These are phyloP conservation scores for Drosophila bocki DNA, from an alignment of 1,140 invertebrate genomes.

Conservation along the genomic window DNA sequence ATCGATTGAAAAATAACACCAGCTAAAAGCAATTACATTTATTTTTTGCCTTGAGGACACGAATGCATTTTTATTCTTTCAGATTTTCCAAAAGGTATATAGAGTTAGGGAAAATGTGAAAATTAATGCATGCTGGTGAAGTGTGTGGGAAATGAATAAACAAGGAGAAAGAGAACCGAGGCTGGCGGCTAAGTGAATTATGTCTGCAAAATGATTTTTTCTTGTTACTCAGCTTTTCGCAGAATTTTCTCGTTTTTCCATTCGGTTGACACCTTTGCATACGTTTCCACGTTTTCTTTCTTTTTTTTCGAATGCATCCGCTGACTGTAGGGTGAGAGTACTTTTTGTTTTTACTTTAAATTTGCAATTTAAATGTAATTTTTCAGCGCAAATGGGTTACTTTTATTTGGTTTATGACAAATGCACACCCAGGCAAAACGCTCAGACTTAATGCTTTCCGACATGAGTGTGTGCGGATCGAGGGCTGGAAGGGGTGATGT, in stretches of 20 bases:
- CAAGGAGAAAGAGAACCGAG: slow-evolving; percentile 3
- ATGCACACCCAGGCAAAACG: slow-evolving; percentile 34
- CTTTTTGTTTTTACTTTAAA: slow-evolving; percentile 55
- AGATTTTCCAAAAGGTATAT: slow-evolving; percentile 35
- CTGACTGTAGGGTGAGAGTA: slow-evolving; percentile 30
- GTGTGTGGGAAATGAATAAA: slow-evolving; percentile 22
- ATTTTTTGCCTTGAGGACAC: slow-evolving; percentile 16
- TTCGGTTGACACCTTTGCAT: slow-evolving; percentile 57
- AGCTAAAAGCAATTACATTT: slow-evolving; percentile 2
- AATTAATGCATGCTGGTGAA: slow-evolving; percentile 3
- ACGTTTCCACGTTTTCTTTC: slow-evolving; percentile 27
- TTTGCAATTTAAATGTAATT: slow-evolving; percentile 82
- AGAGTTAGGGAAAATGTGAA: slow-evolving; percentile 16
- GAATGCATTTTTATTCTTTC: slow-evolving; percentile 23
- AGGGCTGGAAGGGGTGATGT: neutral
- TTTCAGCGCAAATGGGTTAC: slow-evolving; percentile 55
- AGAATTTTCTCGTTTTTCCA: slow-evolving; percentile 13
- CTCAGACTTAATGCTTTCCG: slow-evolving; percentile 61
- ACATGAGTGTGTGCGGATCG: slow-evolving; percentile 16
- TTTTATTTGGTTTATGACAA: slow-evolving; percentile 79
- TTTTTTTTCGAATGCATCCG: slow-evolving; percentile 3
- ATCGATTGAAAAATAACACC: slow-evolving; percentile 13
- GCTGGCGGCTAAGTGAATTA: slow-evolving; percentile 63
- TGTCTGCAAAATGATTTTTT: slow-evolving; percentile 54
- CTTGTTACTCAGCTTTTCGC: slow-evolving; percentile 27